Evolutionary conservation across 2,113 vertebrate genomes (phyloP).

Genomic region (Myrmecophaga tridactyla): DNA sequence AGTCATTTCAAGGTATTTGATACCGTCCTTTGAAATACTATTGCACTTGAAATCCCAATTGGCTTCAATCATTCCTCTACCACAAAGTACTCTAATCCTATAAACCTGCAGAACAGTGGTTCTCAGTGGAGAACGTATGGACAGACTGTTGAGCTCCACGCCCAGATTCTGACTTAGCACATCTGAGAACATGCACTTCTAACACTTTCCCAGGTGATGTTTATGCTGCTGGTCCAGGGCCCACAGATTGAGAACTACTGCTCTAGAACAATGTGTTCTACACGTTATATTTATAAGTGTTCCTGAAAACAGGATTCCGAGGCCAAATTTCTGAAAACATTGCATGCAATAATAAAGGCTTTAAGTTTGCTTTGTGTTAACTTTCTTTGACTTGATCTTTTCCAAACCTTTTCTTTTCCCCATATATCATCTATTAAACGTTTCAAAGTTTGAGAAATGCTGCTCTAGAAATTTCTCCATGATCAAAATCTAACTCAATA

Average conservation of each 20-base stretch:
- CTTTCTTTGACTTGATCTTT: neutral
- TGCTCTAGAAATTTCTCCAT: constrained; percentile 30
- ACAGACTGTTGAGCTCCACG: neutral
- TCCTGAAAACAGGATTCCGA: neutral
- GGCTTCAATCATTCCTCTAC: neutral
- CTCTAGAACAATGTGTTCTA: constrained; percentile 3
- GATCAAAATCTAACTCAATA: neutral
- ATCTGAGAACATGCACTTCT: constrained; percentile 11
- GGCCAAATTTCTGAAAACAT: neutral
- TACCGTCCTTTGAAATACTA: neutral
- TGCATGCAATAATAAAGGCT: neutral
- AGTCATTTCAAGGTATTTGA: constrained; percentile 9
- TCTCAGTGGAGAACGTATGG: neutral
- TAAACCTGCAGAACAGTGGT: constrained; percentile 8
- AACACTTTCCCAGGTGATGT: neutral
- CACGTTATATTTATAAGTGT: neutral
- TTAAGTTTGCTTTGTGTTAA: neutral
- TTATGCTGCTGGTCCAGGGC: neutral
- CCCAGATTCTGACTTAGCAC: neutral
- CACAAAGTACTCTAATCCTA: neutral
- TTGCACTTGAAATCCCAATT: neutral
- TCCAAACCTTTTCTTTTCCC: neutral
- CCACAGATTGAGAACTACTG: neutral
- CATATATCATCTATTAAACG: neutral
- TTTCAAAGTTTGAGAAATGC: constrained; percentile 38